phyloP scores from a whole-genome alignment of 2,888 invertebrate species.

The Lasioglossum leucozonium region DNA sequence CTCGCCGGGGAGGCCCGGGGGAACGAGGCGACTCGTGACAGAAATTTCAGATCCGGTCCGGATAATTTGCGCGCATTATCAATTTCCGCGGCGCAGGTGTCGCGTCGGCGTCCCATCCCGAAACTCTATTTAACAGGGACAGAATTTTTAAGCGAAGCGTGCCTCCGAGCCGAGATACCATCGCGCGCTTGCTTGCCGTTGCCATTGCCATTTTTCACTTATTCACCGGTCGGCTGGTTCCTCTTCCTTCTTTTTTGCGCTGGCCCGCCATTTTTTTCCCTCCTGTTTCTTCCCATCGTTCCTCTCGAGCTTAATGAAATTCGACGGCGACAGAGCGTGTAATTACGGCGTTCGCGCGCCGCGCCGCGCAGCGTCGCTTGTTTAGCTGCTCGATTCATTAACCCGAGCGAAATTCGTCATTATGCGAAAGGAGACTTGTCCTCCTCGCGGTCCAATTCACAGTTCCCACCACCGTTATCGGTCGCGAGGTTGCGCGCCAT shows the following conservation, averaged over 20 bases:
- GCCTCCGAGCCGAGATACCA: conserved; percentile 28
- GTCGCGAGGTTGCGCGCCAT: not conserved
- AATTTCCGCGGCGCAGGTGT: conserved; percentile 34
- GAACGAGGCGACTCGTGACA: not conserved
- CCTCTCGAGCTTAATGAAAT: conserved; percentile 41
- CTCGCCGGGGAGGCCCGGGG: not conserved
- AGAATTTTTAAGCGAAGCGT: conserved; percentile 18
- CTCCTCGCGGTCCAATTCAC: conserved; percentile 33
- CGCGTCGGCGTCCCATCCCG: conserved; percentile 4
- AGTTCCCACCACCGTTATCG: not conserved
- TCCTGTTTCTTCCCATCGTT: not conserved
- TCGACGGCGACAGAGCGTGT: conserved; percentile 57
- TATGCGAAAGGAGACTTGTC: conserved; percentile 35
- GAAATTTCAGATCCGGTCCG: conserved; percentile 1
- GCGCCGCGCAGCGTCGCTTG: conserved; percentile 30
- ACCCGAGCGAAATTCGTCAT: conserved; percentile 51
- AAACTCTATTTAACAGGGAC: conserved; percentile 23
- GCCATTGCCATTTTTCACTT: conserved; percentile 14
- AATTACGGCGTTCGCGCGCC: conserved; percentile 44
- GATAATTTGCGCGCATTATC: conserved; percentile 24
- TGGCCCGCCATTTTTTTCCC: not conserved
- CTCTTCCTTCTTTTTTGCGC: not conserved
- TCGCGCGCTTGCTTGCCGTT: conserved; percentile 19
- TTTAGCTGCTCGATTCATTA: conserved; percentile 54
- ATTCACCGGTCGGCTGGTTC: conserved; percentile 2